Evolutionary conservation across 2,888 invertebrate genomes (phyloP).

Genomic region (Crossocerus cetratus): DNA sequence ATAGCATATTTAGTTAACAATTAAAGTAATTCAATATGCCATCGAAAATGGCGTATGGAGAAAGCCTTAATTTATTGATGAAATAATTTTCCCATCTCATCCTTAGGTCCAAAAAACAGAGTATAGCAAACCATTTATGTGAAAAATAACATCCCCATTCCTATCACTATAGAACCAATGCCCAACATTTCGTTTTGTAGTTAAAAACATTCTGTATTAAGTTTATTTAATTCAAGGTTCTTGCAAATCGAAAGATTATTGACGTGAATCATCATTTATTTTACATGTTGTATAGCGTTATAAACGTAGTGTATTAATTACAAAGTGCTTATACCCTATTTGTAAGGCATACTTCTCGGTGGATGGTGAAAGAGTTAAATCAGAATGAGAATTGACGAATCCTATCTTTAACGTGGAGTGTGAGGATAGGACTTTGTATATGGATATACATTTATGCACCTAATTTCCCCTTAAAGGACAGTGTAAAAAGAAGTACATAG

Average conservation of each 20-base stretch:
- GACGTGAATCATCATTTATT: conserved; percentile 43
- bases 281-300: conserved; percentile 54
- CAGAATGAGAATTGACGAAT: conserved; percentile 31
- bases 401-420: conserved; percentile 28
- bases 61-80: no score
- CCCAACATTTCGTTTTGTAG: no score
- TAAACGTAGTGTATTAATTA: conserved; percentile 58
- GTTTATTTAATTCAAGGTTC: no score
- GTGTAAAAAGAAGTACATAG: conserved; percentile 35
- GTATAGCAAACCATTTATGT: no score
- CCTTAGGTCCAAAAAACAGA: no score
- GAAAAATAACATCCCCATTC: no score
- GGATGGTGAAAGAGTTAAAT: conserved; percentile 46
- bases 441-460: conserved; percentile 7
- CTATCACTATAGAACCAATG: no score
- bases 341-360: conserved; percentile 60
- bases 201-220: no score
- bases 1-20: not conserved
- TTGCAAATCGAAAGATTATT: conserved; percentile 10
- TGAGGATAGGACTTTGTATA: conserved; percentile 28
- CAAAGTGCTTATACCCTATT: conserved; percentile 55
- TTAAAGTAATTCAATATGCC: no score
- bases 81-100: no score
- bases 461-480: conserved; percentile 11
- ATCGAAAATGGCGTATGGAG: no score